Percentiles rank a stretch among this genome's conserved stretches.
Conservation (phyloP, 2,797 vertebrate genomes). For the Hydrophis major region DNA sequence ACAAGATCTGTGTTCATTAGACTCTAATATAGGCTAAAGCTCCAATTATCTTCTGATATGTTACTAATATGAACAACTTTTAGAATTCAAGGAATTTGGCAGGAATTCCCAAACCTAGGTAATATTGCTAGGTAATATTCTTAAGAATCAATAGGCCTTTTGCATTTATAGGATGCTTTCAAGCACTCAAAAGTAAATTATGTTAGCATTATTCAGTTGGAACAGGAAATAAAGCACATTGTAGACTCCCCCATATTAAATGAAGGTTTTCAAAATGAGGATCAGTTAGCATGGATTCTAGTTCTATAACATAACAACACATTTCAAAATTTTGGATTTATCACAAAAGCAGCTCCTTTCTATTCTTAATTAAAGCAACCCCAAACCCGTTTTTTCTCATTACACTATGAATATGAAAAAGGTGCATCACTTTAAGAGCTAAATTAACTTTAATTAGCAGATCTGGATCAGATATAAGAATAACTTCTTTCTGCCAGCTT, state of each 20-base stretch:
- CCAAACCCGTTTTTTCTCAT: background rate
- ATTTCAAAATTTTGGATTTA: background rate
- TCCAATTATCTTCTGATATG: rapidly evolving
- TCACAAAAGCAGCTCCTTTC: background rate
- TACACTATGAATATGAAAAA: background rate
- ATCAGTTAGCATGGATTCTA: background rate
- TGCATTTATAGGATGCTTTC: background rate
- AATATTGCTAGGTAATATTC: rapidly evolving
- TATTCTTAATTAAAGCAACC: background rate
- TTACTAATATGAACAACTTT: background rate
- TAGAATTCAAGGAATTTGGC: background rate
- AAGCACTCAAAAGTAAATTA: background rate
- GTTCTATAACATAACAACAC: background rate
- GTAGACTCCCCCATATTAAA: background rate
- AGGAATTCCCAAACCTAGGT: background rate
- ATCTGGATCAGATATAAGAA: background rate
- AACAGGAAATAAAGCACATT: background rate
- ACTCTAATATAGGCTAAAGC: background rate
- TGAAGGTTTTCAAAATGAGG: background rate
- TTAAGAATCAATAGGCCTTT: background rate
- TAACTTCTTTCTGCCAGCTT: background rate
- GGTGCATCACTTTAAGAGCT: background rate
- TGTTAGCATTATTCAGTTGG: background rate
- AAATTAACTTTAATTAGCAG: background rate
- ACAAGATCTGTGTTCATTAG: background rate